Base-by-base conservation (phyloP, 2,797 vertebrate species). In the Cyprinella venusta region DNA sequence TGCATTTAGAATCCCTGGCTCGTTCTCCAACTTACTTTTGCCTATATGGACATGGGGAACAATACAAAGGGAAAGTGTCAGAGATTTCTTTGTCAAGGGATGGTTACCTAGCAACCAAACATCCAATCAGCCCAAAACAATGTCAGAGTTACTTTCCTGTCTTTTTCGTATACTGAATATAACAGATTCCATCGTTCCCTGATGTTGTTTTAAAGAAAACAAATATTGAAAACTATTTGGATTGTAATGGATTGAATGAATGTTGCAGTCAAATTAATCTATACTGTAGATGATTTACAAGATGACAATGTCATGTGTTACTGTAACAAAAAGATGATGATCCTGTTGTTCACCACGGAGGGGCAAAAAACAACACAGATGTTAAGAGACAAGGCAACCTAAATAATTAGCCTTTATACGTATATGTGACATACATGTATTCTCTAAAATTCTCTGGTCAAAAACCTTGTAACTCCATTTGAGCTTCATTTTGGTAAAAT, bases 91-190 rank as follows among this genome's bases (percentile, higher is more conserved):
- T 59, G 42, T 52, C 70, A 81, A 50, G 54, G 38, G 61, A 67
- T 40, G 63, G 72, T 83, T 86, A 71, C 71, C 76, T 65, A 45
- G 75, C 59, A 74, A 82, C 70, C 33, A 65, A 75, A 82, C 59
- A 65, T 16, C 33, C 33, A 24, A 19, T 33, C 70, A 80, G 38
- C 4, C 1, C 67, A 21, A 45, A 70, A 21, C 52, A 61, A 45
- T 19, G 18, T 45, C 52, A 80, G 56, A 56, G 16, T 69, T 8
- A 36, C 15, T 79, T 59, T 71, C 18, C 38, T 15, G 12, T 26
- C 21, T 61, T 26, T 10, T 59, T 59, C 1, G 1, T 26, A n/a
- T 8, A 36, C 19, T 52, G 30, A 67, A 79, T 38, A 24, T 24
- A 26, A 79, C 38, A 61, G 21, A 38, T 52, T 67, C 8, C 76